Evolutionary conservation across 35 echinoderm and acorn worm genomes (phyloP).

Genomic region (Anneissia japonica): DNA sequence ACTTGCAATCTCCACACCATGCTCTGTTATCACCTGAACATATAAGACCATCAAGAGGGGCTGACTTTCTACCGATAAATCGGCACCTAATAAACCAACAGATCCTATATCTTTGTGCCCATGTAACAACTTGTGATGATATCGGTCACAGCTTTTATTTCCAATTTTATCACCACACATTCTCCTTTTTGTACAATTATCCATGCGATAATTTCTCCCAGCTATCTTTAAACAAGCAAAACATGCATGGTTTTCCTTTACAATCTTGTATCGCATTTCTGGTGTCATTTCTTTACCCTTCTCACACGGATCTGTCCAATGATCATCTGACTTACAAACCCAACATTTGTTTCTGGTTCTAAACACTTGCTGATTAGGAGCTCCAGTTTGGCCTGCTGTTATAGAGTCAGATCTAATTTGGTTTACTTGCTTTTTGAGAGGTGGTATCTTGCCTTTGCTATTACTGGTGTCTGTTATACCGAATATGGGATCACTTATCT

Average conservation of each 20-base stretch:
- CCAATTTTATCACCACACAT: conserved; percentile 1
- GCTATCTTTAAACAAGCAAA: conserved; percentile 35
- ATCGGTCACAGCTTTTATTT: not conserved
- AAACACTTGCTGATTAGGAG: not conserved
- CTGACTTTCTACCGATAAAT: not conserved
- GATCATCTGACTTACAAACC: conserved; percentile 1
- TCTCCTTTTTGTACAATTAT: conserved; percentile 13
- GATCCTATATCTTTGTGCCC: not conserved
- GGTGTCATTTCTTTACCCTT: not conserved
- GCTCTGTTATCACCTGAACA: not conserved
- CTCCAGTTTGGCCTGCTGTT: not conserved
- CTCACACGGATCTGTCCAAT: not conserved
- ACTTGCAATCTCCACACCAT: not conserved
- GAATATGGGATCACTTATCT: conserved; percentile 20
- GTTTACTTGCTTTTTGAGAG: not conserved
- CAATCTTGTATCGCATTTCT: not conserved
- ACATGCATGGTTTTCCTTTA: conserved; percentile 22
- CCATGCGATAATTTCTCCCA: conserved; percentile 31
- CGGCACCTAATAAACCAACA: not conserved
- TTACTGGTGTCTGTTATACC: not conserved
- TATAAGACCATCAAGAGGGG: conserved; percentile 23
- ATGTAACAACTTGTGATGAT: conserved; percentile 22
- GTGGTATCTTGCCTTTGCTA: not conserved
- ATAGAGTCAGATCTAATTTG: no score
- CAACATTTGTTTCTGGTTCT: not conserved